Base-by-base conservation (phyloP, 2,113 vertebrate genomes). In the Micronycteris hirsuta region DNA sequence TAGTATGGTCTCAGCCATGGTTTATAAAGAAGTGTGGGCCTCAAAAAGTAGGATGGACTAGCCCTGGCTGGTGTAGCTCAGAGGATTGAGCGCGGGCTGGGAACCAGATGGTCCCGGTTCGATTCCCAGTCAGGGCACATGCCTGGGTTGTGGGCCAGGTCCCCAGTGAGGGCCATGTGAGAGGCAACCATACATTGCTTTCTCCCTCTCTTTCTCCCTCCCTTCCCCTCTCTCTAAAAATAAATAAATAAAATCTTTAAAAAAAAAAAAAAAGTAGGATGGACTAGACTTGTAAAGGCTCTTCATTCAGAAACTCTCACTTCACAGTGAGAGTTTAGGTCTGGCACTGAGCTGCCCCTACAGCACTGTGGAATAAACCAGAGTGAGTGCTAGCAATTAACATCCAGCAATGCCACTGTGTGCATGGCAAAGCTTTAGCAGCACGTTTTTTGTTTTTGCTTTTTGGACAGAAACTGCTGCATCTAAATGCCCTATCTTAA, bases 341-440 rank as follows among this genome's bases (percentile, higher is more conserved):
- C 7, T 65, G 73, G 14, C 14, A 0, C 11, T 4, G 7, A 77
- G 45, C 38, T 13, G 36, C 1, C 16, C 31, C 33, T 10, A 22
- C 8, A 43, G 24, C 58, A 33, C 24, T 43, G 15, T 31, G 54
- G 47, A 47, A 11, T 67, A 52, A 61, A 56, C 63, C 28, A 58
- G 54, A 70, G 38, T 10, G 15, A 63, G 28, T 61, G 20, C 54
- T 31, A 63, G 52, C n/a, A 71, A 36, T 68, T 41, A 38, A 36
- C 45, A 28, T 19, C 47, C 4, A 81, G 22, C 63, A 54, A 36
- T 33, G 52, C 20, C 36, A 3, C 33, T n/a, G 52, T 16, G 33
- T 0, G 5, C 22, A 49, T 12, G 24, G 82, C 33, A 16, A 28
- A 70, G 3, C 47, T 78, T 82, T 63, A n/a, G 49, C 2, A 0